phyloP scores from a whole-genome alignment of 2,888 invertebrate genomes.

The Pelosia muscerda region DNA sequence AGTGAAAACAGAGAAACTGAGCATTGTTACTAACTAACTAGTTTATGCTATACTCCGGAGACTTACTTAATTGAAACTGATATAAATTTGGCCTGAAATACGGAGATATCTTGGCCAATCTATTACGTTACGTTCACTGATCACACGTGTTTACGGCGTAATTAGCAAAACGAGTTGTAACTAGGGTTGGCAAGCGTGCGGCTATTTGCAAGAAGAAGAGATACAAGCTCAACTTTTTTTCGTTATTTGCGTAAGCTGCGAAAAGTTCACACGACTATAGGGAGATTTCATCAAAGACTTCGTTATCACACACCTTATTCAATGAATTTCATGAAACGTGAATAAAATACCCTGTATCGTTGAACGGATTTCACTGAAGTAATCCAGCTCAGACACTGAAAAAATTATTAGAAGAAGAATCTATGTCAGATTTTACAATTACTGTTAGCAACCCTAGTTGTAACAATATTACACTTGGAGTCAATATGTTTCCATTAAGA shows the following conservation, averaged over 20 bases:
- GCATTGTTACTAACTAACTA: neutral
- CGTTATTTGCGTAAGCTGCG: too few relatives aligned
- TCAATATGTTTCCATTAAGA: constrained; percentile 7
- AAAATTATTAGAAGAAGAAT: too few relatives aligned
- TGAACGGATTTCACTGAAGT: too few relatives aligned
- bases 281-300: neutral
- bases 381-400: neutral
- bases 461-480: neutral
- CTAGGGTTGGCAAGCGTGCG: neutral
- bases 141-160: constrained; percentile 30
- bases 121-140: constrained; percentile 8
- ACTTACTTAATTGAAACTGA: neutral
- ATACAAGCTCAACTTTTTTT: too few relatives aligned
- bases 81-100: constrained; percentile 1
- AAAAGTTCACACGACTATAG: neutral
- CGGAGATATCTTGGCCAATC: neutral
- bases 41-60: neutral
- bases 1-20: neutral
- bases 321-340: neutral
- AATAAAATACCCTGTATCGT: neutral
- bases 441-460: neutral
- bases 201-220: too few relatives aligned
- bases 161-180: constrained; percentile 34
- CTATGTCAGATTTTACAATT: neutral
- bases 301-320: neutral